Percentiles rank a stretch among this genome's conserved stretches.
These are phyloP conservation scores for Meda fulgida DNA, from an alignment of 2,797 vertebrate species.

Conservation along the genomic window DNA sequence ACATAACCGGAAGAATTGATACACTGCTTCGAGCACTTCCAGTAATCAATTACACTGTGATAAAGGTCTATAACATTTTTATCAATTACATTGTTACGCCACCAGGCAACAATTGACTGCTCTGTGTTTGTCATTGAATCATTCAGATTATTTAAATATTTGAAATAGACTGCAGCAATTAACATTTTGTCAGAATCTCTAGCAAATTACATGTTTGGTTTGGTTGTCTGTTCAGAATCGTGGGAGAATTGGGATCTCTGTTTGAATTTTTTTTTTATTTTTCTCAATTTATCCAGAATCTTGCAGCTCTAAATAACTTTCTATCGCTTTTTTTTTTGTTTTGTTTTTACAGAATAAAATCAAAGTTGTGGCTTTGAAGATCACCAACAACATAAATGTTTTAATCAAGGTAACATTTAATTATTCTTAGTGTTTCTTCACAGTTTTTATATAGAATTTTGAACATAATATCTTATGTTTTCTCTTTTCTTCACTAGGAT, in stretches of 20 bases:
- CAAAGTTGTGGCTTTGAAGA: constrained; percentile 98
- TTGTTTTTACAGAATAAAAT: constrained; percentile 91
- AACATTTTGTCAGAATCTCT: no score
- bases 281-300: no score
- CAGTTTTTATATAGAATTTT: neutral
- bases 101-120: no score
- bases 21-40: neutral
- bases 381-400: constrained; percentile 98
- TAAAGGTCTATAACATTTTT: neutral
- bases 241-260: no score
- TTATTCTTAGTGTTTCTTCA: neutral
- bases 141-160: no score
- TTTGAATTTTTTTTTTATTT: no score
- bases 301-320: neutral
- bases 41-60: neutral
- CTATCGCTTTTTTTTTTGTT: neutral
- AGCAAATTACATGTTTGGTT: no score
- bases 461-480: neutral
- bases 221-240: no score
- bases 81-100: no score
- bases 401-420: constrained; percentile 89
- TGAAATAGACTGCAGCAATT: no score
- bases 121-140: no score
- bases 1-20: neutral
- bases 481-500: constrained; percentile 77